phyloP scores from a whole-genome alignment of 2,888 invertebrate genomes.

The Yponomeuta cagnagella region DNA sequence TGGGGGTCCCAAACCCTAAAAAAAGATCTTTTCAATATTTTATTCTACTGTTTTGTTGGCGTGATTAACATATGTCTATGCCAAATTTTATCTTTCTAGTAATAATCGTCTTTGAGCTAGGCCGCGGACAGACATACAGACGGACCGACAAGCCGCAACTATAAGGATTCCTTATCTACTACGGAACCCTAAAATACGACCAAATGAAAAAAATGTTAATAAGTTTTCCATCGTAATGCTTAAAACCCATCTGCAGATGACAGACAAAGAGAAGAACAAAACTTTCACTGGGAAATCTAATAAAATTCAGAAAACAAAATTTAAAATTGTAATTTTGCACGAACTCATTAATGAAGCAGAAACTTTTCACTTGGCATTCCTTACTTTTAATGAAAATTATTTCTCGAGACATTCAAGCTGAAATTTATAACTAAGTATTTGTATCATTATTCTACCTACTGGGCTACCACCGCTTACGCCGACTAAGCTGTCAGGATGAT shows the following conservation, averaged over 20 bases:
- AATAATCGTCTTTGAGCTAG: too few species aligned
- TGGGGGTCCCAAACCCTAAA: too few species aligned
- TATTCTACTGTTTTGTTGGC: too few species aligned
- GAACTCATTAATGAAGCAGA: constrained; percentile 37
- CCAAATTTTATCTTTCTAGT: too few species aligned
- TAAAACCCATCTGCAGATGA: not conserved
- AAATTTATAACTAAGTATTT: not conserved
- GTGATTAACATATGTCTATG: too few species aligned
- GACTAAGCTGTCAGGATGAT: too few species aligned
- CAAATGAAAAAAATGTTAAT: not conserved
- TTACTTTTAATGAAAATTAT: constrained; percentile 31
- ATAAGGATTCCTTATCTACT: not conserved
- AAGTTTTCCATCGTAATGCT: not conserved
- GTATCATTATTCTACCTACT: too few species aligned
- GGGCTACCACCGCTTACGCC: too few species aligned
- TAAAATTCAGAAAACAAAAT: constrained; percentile 33
- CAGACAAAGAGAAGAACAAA: not conserved
- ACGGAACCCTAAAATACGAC: not conserved
- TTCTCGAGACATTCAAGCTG: not conserved
- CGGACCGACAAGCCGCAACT: too few species aligned
- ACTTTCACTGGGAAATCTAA: constrained; percentile 25
- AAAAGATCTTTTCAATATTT: too few species aligned
- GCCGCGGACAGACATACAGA: too few species aligned
- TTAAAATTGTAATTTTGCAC: constrained; percentile 39
- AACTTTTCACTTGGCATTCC: constrained; percentile 44